Conservation (phyloP, 1,140 invertebrate genomes). For the Drosophila ambigua region DNA sequence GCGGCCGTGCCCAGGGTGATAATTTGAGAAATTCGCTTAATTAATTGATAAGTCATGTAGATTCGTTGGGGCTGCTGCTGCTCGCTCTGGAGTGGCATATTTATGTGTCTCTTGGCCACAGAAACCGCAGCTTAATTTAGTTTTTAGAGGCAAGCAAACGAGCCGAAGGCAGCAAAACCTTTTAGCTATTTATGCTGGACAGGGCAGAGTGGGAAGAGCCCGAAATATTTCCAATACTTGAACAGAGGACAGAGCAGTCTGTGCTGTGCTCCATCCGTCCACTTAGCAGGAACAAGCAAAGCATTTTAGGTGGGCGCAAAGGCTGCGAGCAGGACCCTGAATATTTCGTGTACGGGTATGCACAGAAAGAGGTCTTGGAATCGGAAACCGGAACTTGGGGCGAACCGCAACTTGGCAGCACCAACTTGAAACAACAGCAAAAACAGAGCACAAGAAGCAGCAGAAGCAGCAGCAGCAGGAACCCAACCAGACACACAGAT, state of each 20-base stretch:
- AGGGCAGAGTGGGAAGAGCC: constrained; percentile 7
- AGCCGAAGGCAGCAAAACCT: constrained; percentile 58
- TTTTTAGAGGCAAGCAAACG: constrained; percentile 63
- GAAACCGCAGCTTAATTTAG: constrained; percentile 58
- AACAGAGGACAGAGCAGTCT: constrained; percentile 7
- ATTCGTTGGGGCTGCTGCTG: constrained; percentile 24
- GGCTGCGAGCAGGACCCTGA: constrained; percentile 74
- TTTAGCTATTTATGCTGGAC: constrained; percentile 71
- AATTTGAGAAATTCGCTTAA: constrained; percentile 77
- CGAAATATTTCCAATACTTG: constrained; percentile 43
- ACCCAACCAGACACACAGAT: constrained; percentile 61
- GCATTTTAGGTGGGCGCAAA: constrained; percentile 64
- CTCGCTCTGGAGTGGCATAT: constrained; percentile 27
- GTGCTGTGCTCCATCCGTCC: constrained; percentile 27
- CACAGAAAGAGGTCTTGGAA: constrained; percentile 66
- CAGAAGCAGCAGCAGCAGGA: constrained; percentile 29
- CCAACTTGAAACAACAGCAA: constrained; percentile 21
- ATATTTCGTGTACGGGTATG: constrained; percentile 68
- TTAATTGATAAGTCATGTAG: constrained; percentile 76
- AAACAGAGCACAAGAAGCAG: background rate
- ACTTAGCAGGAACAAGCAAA: constrained; percentile 70
- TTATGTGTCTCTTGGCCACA: constrained; percentile 67
- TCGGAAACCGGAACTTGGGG: constrained; percentile 73
- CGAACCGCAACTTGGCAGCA: constrained; percentile 62
- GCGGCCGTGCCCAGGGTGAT: constrained; percentile 49